Conservation (phyloP, 2,797 vertebrate species). For the Anabacerthia variegaticeps region DNA sequence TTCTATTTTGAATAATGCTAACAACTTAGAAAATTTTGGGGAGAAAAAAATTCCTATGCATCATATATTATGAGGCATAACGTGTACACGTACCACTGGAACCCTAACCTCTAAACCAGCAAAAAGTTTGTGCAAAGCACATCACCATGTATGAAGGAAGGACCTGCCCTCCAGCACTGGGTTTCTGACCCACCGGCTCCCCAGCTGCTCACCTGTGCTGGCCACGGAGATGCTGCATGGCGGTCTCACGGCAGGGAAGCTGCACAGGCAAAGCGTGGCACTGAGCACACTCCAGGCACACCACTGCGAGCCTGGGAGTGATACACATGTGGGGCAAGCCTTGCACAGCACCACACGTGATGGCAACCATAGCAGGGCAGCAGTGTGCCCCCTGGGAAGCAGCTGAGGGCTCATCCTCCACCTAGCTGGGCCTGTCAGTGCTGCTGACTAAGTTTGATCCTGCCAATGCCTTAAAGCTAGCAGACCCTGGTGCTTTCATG, state of each 20-base stretch:
- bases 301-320: neutral
- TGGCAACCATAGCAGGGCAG: neutral
- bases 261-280: neutral
- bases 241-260: neutral
- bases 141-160: rapidly evolving
- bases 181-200: neutral
- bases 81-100: neutral
- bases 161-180: rapidly evolving
- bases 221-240: neutral
- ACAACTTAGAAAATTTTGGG: neutral
- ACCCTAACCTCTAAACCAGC: neutral
- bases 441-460: neutral
- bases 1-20: neutral
- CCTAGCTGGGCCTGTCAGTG: neutral
- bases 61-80: neutral
- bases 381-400: neutral
- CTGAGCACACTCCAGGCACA: neutral
- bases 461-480: neutral
- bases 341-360: rapidly evolving
- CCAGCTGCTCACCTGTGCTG: neutral
- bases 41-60: neutral
- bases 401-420: neutral
- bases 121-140: neutral
- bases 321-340: rapidly evolving
- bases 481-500: neutral